Conservation (phyloP, 2,888 invertebrate species). For the Thumatha senex region DNA sequence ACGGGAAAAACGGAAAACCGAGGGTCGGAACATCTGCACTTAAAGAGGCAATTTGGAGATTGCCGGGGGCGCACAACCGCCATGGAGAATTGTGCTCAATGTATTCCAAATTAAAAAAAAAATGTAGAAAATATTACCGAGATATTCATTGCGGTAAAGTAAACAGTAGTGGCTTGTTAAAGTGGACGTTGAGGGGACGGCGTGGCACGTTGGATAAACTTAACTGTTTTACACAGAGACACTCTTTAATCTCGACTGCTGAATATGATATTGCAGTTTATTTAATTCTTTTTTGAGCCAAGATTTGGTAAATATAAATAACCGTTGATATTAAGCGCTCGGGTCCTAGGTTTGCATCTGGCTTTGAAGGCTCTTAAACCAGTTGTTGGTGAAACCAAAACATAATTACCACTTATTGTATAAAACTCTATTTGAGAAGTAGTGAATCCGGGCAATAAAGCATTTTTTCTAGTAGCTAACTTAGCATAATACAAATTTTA, state of each 20-base stretch:
- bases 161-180: conserved; percentile 76
- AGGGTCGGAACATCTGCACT: conserved; percentile 82
- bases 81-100: conserved; percentile 79
- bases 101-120: conserved; percentile 82
- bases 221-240: conserved; percentile 22
- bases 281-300: neutral
- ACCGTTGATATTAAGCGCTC: too few relatives aligned
- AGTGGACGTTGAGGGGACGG: conserved; percentile 44
- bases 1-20: conserved; percentile 81
- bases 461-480: too few relatives aligned
- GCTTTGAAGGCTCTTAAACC: too few relatives aligned
- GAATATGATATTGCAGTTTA: conserved; percentile 6
- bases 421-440: too few relatives aligned
- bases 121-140: conserved; percentile 76
- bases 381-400: too few relatives aligned
- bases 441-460: too few relatives aligned
- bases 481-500: too few relatives aligned
- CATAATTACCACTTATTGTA: too few relatives aligned
- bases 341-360: too few relatives aligned
- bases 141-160: conserved; percentile 80
- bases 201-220: conserved; percentile 21
- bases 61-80: conserved; percentile 79
- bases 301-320: too few relatives aligned
- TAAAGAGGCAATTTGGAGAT: conserved; percentile 84
- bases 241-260: conserved; percentile 20